Base-by-base conservation (phyloP, 2,797 vertebrate genomes). In the Macropus fuliginosus region DNA sequence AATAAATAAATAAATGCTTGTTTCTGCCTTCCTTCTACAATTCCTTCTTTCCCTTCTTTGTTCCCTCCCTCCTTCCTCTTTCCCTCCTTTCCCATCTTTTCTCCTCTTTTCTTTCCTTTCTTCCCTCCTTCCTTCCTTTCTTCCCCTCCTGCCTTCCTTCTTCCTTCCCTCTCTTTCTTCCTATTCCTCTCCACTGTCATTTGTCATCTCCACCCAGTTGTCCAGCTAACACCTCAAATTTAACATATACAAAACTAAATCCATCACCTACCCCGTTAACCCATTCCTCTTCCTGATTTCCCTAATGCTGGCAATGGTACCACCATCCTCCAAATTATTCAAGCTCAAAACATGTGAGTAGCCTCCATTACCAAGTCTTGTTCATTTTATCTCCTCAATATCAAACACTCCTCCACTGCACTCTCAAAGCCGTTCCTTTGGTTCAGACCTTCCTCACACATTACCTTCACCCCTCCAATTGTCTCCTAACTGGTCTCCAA, bases 61-160 rank as follows among this genome's bases (percentile, higher is more conserved):
- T 29, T 10, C 6, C 56, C 27, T 9, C 9, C 24, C 24, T 56
- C 5, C 21, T 27, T 55, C 55, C 4, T 56, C 55, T 24, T 18
- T 21, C 55, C 5, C 55, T 5, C 21, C 56, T 56, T 24, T 56
- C 5, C 21, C 56, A 9, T 8, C 5, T 56, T 4, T 21, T 24
- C 24, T 21, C 55, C 18, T 56, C 55, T 18, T 10, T 8, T 24
- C 5, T 8, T 56, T 52, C 50, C 52, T 27, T 56, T 5, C 56
- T 27, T 56, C 56, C 56, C 21, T 56, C 55, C 55, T 2, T 9
- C 56, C 5, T 9, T 57, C 24, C 24, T 27, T 27, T 4, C 11
- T 4, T 34, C 29, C 31, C 59, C 34, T 5, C 2, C 3, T 27
- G 0, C 57, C 4, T 9, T 11, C 3, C 6, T 12, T 4, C 8